Conservation (phyloP, 1,140 invertebrate species). For the Nasonia vitripennis region DNA sequence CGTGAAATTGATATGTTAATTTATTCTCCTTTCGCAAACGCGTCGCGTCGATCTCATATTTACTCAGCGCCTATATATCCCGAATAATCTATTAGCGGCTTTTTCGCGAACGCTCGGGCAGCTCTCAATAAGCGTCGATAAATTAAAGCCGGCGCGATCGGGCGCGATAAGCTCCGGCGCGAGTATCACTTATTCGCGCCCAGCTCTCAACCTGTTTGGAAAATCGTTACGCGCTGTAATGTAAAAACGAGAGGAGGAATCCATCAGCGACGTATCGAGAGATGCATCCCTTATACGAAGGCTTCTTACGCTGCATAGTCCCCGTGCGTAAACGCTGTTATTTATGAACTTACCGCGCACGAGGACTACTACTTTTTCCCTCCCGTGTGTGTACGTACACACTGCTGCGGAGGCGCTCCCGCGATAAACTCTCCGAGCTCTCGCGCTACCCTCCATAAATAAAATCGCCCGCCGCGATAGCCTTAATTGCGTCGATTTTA, state of each 20-base stretch:
- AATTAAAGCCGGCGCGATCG: background rate
- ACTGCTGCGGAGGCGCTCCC: background rate
- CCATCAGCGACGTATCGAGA: background rate
- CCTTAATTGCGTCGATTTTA: slow-evolving; percentile 52
- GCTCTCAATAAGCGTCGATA: background rate
- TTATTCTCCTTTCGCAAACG: slow-evolving; percentile 27
- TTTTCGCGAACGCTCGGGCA: background rate
- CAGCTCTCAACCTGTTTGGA: background rate
- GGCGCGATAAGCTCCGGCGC: background rate
- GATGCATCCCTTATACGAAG: background rate
- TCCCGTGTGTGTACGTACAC: no score
- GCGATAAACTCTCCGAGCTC: background rate
- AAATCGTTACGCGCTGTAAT: background rate
- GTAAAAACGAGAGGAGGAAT: background rate
- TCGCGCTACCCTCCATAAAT: slow-evolving; percentile 30
- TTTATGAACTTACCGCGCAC: slow-evolving; percentile 27
- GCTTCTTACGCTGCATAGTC: background rate
- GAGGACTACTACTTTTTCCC: slow-evolving; percentile 26
- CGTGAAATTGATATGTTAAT: slow-evolving; percentile 44
- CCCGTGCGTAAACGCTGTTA: background rate
- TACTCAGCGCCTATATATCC: background rate
- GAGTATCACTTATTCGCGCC: background rate
- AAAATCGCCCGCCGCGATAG: slow-evolving; percentile 32
- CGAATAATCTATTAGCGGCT: slow-evolving; percentile 15
- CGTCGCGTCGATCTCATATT: background rate